These are phyloP conservation scores for Aphrophora alni DNA, from an alignment of 2,888 invertebrate species.

Conservation along the genomic window DNA sequence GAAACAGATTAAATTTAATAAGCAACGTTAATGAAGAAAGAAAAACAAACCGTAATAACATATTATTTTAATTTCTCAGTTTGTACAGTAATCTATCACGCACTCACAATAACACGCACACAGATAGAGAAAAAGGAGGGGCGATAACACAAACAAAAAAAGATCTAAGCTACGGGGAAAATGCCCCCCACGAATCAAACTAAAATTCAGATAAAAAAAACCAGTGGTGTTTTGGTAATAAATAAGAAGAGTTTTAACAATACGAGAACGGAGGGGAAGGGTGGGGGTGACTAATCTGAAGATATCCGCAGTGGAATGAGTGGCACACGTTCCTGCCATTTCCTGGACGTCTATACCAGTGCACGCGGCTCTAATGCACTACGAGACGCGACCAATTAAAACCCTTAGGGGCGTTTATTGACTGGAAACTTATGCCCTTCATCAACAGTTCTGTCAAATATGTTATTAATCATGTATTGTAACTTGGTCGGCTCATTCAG, in stretches of 20 bases:
- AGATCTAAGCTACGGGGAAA: not conserved
- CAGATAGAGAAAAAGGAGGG: not conserved
- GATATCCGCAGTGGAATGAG: constrained; percentile 2
- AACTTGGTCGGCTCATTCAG: too few relatives aligned
- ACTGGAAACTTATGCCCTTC: constrained; percentile 30
- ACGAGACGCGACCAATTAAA: constrained; percentile 25
- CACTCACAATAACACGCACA: not conserved
- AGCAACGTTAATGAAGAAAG: too few relatives aligned
- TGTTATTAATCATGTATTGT: not conserved
- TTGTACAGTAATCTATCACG: too few relatives aligned
- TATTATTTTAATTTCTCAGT: too few relatives aligned
- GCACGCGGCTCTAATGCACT: constrained; percentile 35
- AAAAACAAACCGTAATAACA: too few relatives aligned
- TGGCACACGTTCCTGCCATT: constrained; percentile 31
- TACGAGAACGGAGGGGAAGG: not conserved
- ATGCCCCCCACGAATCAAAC: not conserved
- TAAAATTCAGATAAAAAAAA: not conserved
- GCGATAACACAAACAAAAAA: not conserved
- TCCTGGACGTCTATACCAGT: constrained; percentile 18
- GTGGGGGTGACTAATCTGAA: too few relatives aligned
- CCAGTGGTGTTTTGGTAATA: constrained; percentile 4
- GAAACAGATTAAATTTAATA: too few relatives aligned
- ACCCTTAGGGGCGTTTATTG: constrained; percentile 24
- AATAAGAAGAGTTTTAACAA: constrained; percentile 3
- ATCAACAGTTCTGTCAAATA: not conserved